Base-by-base conservation (phyloP, 2,797 vertebrate species). In the Telmatherina bonti region DNA sequence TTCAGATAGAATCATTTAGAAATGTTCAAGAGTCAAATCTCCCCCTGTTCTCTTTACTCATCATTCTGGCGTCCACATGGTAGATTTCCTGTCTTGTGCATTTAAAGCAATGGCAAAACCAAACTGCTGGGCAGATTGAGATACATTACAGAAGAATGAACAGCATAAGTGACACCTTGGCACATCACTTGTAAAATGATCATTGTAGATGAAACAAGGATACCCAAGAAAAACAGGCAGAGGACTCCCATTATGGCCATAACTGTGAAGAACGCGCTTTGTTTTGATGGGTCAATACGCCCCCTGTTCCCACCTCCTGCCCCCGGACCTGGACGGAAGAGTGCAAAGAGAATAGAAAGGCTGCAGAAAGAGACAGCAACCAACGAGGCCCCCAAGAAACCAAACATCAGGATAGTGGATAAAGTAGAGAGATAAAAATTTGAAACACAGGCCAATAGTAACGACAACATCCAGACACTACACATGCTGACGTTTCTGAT, bases 101-200 rank as follows among this genome's bases (percentile, higher is more conserved):
- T 57, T n/a, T 78, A 76, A n/a, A 85, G 38, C 43, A 85, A 62
- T 2, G 76, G 77, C 9, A 78, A 29, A 30, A 74, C 43, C n/a
- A 76, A 5, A 15, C 24, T 56, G 36, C 64, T 61, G 24, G 76
- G 83, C 0, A 26, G 29, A 16, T 22, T 15, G 7, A 62, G 11
- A 12, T 22, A 35, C 29, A 33, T 2, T 0, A 49, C 5, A 18
- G 45, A 16, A 4, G 15, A 5, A 0, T 15, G 15, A 0, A 35
- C 20, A 1, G 18, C 13, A 22, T 20, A 62, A 8, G 20, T 8
- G 22, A 26, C 13, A 9, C 2, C 4, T 5, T 5, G n/a, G 29
- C 1, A 22, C 12, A 0, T 2, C 18, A 55, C 1, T 0, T 18
- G 3, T 0, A 31, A 18, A 1, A 16, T 1, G 0, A 24, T 1